These are phyloP conservation scores for Macrobrachium nipponense DNA, from an alignment of 1,140 invertebrate species.

Conservation along the genomic window DNA sequence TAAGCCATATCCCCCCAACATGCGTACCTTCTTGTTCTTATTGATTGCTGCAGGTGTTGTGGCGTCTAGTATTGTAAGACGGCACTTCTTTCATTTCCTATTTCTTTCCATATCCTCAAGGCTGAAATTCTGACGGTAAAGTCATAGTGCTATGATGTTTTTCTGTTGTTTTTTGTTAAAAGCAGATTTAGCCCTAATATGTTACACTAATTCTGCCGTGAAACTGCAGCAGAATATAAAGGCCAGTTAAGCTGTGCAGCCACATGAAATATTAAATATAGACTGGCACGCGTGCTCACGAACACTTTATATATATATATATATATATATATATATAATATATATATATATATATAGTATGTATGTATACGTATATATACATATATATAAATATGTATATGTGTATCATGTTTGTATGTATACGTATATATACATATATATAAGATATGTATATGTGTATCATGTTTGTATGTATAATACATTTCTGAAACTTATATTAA, in stretches of 20 bases:
- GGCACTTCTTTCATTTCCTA: too few relatives aligned
- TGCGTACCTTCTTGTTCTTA: conserved; percentile 10
- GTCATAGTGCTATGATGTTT: too few relatives aligned
- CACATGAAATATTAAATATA: background rate
- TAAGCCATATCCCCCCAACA: too few relatives aligned
- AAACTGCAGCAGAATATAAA: too few relatives aligned
- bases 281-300: background rate
- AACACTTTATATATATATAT: background rate
- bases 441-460: background rate
- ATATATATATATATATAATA: conserved; percentile 30
- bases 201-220: too few relatives aligned
- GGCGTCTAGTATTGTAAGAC: too few relatives aligned
- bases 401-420: background rate
- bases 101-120: too few relatives aligned
- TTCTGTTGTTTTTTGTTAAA: too few relatives aligned
- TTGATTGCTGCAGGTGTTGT: conserved; percentile 6
- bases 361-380: conserved; percentile 32
- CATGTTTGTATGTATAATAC: conserved; percentile 9
- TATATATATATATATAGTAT: conserved; percentile 39
- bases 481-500: conserved; percentile 1
- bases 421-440: conserved; percentile 1
- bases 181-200: too few relatives aligned
- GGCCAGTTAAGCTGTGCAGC: too few relatives aligned
- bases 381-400: conserved; percentile 1
- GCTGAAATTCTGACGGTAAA: too few relatives aligned